These are phyloP conservation scores for Gallinago jamesoni DNA, from an alignment of 2,113 vertebrate species.

Conservation along the genomic window DNA sequence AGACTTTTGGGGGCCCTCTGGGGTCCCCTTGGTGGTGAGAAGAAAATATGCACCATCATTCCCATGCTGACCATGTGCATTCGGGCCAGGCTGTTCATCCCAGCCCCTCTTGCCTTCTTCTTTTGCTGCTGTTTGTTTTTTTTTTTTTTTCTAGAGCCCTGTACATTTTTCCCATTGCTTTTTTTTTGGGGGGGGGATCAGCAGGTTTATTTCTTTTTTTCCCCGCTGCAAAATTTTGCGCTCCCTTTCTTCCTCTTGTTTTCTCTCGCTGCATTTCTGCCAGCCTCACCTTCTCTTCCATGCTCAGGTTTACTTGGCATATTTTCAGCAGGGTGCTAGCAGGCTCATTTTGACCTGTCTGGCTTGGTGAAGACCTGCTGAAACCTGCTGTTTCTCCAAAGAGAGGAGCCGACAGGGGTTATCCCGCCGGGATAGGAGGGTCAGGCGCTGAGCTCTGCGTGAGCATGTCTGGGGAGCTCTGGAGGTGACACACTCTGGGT, in stretches of 20 bases:
- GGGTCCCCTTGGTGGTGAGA: not conserved
- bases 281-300: not conserved
- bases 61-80: not conserved
- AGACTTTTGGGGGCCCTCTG: not conserved
- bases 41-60: not conserved
- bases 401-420: not conserved
- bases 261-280: not conserved
- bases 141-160: not conserved
- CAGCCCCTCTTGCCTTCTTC: not conserved
- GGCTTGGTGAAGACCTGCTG: not conserved
- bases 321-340: not conserved
- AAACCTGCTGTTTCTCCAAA: not conserved
- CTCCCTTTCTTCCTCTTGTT: not conserved
- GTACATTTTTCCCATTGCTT: not conserved
- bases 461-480: not conserved
- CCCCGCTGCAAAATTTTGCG: not conserved
- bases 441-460: not conserved
- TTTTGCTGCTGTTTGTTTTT: not conserved
- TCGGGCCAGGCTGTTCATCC: not conserved
- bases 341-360: conserved; percentile 20
- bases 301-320: not conserved
- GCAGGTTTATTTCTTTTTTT: not conserved
- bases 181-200: not conserved
- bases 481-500: not conserved
- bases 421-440: not conserved